phyloP scores from a whole-genome alignment of 1,140 invertebrate genomes.

The Drosophila malerkotliana region DNA sequence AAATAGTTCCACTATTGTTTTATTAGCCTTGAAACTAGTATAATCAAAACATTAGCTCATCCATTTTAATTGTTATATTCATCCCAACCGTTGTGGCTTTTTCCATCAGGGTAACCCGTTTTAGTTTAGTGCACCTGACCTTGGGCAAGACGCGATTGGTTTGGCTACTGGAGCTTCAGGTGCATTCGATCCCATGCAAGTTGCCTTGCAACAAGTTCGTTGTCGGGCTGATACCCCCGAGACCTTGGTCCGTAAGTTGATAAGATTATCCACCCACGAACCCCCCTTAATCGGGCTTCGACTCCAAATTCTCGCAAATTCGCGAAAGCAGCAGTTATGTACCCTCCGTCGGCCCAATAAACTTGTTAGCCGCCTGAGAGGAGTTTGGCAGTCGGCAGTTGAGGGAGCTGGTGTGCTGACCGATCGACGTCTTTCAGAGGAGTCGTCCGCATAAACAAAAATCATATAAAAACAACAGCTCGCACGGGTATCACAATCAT shows the following conservation, averaged over 20 bases:
- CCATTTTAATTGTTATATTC: not conserved
- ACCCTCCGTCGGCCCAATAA: not conserved
- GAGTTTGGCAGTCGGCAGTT: not conserved
- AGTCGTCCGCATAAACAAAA: slow-evolving; percentile 6
- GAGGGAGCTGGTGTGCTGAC: slow-evolving; percentile 19
- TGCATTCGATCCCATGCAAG: slow-evolving; percentile 8
- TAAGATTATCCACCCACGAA: slow-evolving; percentile 36
- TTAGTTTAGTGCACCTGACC: slow-evolving; percentile 6
- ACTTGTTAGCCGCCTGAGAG: slow-evolving; percentile 19
- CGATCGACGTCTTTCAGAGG: slow-evolving; percentile 5
- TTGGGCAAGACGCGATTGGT: slow-evolving; percentile 21
- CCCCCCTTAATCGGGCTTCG: slow-evolving; percentile 3
- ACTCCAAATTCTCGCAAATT: not conserved
- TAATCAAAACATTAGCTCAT: not conserved
- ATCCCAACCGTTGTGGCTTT: not conserved
- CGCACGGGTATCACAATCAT: not conserved
- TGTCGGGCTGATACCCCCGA: not conserved
- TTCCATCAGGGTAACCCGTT: not conserved
- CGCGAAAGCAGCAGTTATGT: slow-evolving; percentile 15
- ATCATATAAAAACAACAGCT: not conserved
- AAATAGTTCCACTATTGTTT: not conserved
- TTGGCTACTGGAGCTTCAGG: not conserved
- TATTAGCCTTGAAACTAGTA: not conserved
- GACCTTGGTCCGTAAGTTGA: slow-evolving; percentile 22
- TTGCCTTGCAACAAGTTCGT: slow-evolving; percentile 23